Evolutionary conservation across 2,888 invertebrate species (phyloP).

Genomic region (Willowsia nigromaculata): DNA sequence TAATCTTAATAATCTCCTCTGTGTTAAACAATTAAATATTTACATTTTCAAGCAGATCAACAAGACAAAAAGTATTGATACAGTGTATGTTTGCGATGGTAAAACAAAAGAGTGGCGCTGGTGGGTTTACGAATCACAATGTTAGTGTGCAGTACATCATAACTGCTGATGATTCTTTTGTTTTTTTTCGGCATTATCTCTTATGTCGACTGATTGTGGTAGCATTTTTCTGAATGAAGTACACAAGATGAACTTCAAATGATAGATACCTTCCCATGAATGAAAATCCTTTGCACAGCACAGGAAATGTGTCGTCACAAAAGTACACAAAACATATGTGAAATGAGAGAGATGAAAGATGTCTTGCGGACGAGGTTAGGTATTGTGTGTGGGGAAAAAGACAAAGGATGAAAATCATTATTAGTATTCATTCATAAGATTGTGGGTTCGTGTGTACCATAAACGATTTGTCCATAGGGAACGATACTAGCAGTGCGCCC

Average conservation of each 20-base stretch:
- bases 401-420: background rate
- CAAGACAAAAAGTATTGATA: background rate
- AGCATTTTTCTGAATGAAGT: slow-evolving; percentile 11
- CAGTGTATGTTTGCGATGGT: background rate
- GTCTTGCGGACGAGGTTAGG: too few relatives aligned
- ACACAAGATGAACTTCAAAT: background rate
- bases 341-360: background rate
- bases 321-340: slow-evolving; percentile 31
- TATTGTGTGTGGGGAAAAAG: background rate
- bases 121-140: background rate
- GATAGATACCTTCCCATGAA: background rate
- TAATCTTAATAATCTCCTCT: background rate
- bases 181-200: background rate
- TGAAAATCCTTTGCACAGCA: slow-evolving; percentile 38
- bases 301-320: slow-evolving; percentile 64
- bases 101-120: slow-evolving; percentile 26
- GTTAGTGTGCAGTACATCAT: background rate
- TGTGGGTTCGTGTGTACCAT: background rate
- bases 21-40: slow-evolving; percentile 38
- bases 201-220: background rate
- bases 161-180: background rate
- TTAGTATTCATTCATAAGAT: slow-evolving; percentile 20
- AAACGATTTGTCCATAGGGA: too few relatives aligned
- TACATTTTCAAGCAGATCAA: slow-evolving; percentile 18
- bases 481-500: too few relatives aligned